phyloP scores from a whole-genome alignment of 2,888 invertebrate genomes.

The Ormyrus labotus region DNA sequence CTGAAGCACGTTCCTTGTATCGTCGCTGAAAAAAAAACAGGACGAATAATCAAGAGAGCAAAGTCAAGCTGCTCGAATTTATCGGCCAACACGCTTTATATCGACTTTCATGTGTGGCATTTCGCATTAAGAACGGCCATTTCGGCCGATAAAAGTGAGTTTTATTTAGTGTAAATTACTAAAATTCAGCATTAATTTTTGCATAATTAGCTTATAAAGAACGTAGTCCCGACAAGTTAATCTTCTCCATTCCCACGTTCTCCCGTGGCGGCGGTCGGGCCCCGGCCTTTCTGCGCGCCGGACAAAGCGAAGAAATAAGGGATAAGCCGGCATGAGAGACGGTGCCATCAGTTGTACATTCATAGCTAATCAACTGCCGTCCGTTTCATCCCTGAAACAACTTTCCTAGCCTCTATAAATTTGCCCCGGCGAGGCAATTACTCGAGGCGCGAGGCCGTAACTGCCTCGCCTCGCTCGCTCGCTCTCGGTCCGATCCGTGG shows the following conservation, averaged over 20 bases:
- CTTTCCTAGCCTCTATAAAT: constrained; percentile 69
- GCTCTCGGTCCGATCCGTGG: constrained; percentile 20
- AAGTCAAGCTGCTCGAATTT: constrained; percentile 37
- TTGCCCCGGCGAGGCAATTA: constrained; percentile 71
- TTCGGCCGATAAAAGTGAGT: constrained; percentile 52
- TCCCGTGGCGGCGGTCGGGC: constrained; percentile 23
- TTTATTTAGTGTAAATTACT: constrained; percentile 59
- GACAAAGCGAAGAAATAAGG: constrained; percentile 28
- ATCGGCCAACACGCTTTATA: constrained; percentile 48
- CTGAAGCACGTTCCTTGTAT: constrained; percentile 27
- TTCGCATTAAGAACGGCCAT: constrained; percentile 55
- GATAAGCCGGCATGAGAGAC: constrained; percentile 48
- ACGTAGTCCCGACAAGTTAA: constrained; percentile 55
- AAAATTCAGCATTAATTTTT: constrained; percentile 58
- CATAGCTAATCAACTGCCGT: constrained; percentile 62
- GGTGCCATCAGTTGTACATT: constrained; percentile 59
- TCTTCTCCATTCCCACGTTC: constrained; percentile 58
- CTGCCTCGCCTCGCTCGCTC: constrained; percentile 25
- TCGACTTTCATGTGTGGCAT: constrained; percentile 57
- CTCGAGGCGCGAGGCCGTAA: constrained; percentile 60
- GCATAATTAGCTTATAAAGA: constrained; percentile 57
- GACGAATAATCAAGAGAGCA: not conserved
- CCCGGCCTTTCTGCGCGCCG: not conserved
- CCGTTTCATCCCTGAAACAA: constrained; percentile 61
- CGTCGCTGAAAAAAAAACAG: not conserved